These are phyloP conservation scores for Cylas formicarius DNA, from an alignment of 1,140 invertebrate species.

Conservation along the genomic window DNA sequence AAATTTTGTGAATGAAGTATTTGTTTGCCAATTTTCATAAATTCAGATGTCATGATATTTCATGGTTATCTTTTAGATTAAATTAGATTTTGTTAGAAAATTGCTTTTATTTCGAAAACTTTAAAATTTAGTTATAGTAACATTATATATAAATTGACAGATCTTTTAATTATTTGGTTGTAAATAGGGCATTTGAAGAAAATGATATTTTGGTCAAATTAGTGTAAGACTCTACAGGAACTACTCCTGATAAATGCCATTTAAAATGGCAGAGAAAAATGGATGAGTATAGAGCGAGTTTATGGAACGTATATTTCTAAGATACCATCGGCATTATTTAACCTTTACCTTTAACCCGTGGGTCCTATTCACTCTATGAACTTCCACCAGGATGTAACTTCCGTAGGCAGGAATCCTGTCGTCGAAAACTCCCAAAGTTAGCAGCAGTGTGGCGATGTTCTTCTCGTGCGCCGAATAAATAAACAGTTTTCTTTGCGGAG, in stretches of 20 bases:
- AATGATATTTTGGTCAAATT: too few species aligned
- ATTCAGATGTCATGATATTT: too few species aligned
- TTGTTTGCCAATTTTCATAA: too few species aligned
- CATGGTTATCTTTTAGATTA: too few species aligned
- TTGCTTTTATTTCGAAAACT: background rate
- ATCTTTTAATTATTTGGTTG: background rate
- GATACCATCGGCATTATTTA: too few species aligned
- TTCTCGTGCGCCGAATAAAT: slow-evolving; percentile 62
- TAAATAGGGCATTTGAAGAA: background rate
- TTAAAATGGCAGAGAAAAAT: too few species aligned
- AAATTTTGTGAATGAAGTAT: too few species aligned
- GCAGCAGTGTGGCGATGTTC: slow-evolving; percentile 56
- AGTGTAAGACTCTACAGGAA: too few species aligned
- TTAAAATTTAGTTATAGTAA: background rate
- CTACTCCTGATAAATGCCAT: too few species aligned
- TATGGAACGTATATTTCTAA: too few species aligned
- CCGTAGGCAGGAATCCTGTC: slow-evolving; percentile 47
- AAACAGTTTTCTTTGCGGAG: slow-evolving; percentile 15
- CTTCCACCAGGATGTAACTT: slow-evolving; percentile 38
- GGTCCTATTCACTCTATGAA: slow-evolving; percentile 19
- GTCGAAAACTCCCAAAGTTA: slow-evolving; percentile 54
- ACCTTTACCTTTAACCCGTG: slow-evolving; percentile 24
- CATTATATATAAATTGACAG: background rate
- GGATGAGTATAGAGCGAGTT: too few species aligned
- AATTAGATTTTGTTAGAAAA: background rate